Base-by-base conservation (phyloP, 2,113 vertebrate species). In the Ailuropoda melanoleuca region DNA sequence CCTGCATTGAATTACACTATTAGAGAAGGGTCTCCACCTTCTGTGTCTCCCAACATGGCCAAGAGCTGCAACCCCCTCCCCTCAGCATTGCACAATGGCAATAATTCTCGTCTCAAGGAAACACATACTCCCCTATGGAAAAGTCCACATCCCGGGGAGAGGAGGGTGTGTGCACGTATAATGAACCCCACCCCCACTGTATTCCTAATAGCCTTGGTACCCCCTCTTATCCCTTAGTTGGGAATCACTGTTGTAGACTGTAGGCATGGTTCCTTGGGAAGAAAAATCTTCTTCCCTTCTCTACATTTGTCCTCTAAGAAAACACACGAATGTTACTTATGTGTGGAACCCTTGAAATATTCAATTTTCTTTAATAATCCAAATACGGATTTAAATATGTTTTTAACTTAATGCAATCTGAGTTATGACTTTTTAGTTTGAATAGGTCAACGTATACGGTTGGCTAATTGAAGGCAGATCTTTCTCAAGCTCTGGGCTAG, bases 381-480 rank as follows among this genome's bases (percentile, higher is more conserved):
- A 94, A 89, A 64, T 78, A 77, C 1, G 6, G 29, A 93, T 70
- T 85, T 82, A 88, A 97, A 74, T 81, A 81, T 86, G 55, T 66
- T 95, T 88, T 89, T n/a, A 77, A 78, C 78, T 21, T 56, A 82
- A 95, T 53, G 46, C 50, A 48, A 37, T 31, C 37, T 90, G 70
- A 94, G 43, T 72, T 89, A 53, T 46, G 64, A 37, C 62, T 78
- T 43, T 53, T 92, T 60, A 29, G 18, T 75, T 46, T 92, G 62
- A 85, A 82, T 39, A 86, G 93, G 68, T 93, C 95, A 72, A 39
- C 23, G 17, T 5, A 53, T 6, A 80, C 48, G 19, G 60, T 26
- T 89, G 64, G 75, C 88, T 96, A 90, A 94, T 58, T 43, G 85
- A 90, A 97, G 64, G 58, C 66, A 82, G 88, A 46, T 74, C 72